These are phyloP conservation scores for Lampropteryx suffumata DNA, from an alignment of 2,888 invertebrate genomes.

Conservation along the genomic window DNA sequence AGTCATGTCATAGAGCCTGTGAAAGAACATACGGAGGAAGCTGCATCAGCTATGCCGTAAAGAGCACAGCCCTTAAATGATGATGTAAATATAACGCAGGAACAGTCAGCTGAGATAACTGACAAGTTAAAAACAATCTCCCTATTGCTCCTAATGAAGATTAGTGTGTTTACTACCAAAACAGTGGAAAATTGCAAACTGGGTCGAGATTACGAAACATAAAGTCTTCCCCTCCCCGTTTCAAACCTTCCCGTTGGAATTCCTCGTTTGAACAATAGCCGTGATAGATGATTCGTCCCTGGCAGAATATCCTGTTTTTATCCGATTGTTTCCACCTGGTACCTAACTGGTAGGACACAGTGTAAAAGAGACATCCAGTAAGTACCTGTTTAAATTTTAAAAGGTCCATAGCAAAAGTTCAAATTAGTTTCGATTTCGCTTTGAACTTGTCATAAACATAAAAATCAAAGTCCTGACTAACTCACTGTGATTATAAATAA, in stretches of 20 bases:
- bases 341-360: constrained; percentile 18
- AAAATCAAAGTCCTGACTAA: no score
- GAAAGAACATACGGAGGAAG: no score
- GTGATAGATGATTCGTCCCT: constrained; percentile 55
- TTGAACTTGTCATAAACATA: no score
- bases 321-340: constrained; percentile 49
- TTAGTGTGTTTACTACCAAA: constrained; percentile 40
- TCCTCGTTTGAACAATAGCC: constrained; percentile 44
- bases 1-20: no score
- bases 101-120: no score
- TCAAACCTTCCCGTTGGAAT: constrained; percentile 28
- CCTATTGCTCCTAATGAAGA: constrained; percentile 25
- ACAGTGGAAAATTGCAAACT: constrained; percentile 40
- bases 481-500: no score
- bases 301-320: constrained; percentile 44
- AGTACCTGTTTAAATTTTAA: no score
- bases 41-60: no score
- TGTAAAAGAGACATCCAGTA: background rate
- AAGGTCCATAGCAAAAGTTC: no score
- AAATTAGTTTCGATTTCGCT: no score
- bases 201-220: constrained; percentile 45
- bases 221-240: constrained; percentile 22
- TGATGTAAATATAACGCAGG: no score
- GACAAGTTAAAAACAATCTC: constrained; percentile 12
- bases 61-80: no score